Conservation (phyloP, 2,113 vertebrate genomes). For the Puffinus mauretanicus region DNA sequence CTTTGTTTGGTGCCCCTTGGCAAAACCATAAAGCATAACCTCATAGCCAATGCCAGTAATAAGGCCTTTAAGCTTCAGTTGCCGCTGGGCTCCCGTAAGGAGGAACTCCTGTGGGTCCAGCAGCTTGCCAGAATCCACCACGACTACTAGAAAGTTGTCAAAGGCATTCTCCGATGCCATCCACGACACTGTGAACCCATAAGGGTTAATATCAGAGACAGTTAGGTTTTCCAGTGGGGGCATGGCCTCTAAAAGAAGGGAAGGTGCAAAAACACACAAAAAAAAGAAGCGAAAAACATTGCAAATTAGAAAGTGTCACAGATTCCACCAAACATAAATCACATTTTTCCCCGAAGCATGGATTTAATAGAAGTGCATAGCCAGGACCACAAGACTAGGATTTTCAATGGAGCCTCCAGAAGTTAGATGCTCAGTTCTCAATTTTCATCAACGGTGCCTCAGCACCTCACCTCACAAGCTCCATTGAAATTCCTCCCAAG, state of each 20-base stretch:
- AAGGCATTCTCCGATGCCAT: constrained; percentile 84
- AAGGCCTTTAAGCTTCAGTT: constrained; percentile 80
- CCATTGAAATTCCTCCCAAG: background rate
- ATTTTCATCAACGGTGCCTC: background rate
- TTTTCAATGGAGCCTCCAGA: background rate
- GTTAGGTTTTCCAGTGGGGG: constrained; percentile 95
- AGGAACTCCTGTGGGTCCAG: constrained; percentile 89
- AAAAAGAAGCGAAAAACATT: background rate
- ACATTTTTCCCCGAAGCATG: background rate
- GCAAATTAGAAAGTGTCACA: background rate
- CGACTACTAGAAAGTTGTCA: constrained; percentile 88
- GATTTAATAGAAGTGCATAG: background rate
- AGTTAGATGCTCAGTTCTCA: background rate
- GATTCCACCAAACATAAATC: background rate
- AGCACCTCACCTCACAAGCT: background rate
- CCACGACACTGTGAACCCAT: constrained; percentile 83
- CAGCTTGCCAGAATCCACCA: constrained; percentile 94
- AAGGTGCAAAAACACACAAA: constrained; percentile 68
- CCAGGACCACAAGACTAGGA: background rate
- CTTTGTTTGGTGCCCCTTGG: constrained; percentile 87
- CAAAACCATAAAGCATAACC: constrained; percentile 86
- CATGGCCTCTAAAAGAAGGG: constrained; percentile 85
- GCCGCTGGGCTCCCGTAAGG: constrained; percentile 77
- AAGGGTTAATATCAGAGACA: constrained; percentile 88
- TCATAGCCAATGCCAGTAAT: constrained; percentile 85